These are phyloP conservation scores for Perizoma affinitatum DNA, from an alignment of 2,888 invertebrate genomes.

Conservation along the genomic window DNA sequence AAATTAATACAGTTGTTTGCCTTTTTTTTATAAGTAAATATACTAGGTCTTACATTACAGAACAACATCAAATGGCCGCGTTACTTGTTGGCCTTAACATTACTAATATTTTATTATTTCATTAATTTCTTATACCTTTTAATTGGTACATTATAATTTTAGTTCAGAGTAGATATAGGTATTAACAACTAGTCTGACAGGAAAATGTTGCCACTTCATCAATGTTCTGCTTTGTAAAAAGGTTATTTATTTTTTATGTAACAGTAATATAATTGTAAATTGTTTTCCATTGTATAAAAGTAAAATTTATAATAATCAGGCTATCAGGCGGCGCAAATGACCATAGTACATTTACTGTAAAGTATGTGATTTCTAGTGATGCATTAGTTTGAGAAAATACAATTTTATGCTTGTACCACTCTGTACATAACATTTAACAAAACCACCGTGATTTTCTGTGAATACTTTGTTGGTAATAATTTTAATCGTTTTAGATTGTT, in stretches of 20 bases:
- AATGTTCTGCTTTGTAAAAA: conserved; percentile 81
- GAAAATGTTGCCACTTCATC: conserved; percentile 80
- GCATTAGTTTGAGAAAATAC: conserved; percentile 25
- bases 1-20: too few species aligned
- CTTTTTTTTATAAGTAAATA: too few species aligned
- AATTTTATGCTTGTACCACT: conserved; percentile 19
- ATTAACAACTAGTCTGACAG: conserved; percentile 79
- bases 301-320: conserved; percentile 60
- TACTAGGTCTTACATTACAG: background rate
- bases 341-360: conserved; percentile 31
- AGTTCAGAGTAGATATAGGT: conserved; percentile 52
- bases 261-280: conserved; percentile 67
- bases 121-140: conserved; percentile 28
- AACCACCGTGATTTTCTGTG: conserved; percentile 57
- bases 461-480: conserved; percentile 42
- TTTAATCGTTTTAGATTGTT: conserved; percentile 39
- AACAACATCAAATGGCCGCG: conserved; percentile 12
- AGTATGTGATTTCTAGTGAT: conserved; percentile 30
- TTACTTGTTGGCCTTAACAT: conserved; percentile 33
- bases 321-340: conserved; percentile 61
- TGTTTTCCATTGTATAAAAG: conserved; percentile 55
- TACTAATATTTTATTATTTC: conserved; percentile 13
- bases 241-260: conserved; percentile 78
- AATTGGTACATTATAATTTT: conserved; percentile 62
- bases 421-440: conserved; percentile 35